Evolutionary conservation across 2,797 vertebrate genomes (phyloP), one percentile per base, ranked within the genome.

Genomic region (Sciaenops ocellatus): DNA sequence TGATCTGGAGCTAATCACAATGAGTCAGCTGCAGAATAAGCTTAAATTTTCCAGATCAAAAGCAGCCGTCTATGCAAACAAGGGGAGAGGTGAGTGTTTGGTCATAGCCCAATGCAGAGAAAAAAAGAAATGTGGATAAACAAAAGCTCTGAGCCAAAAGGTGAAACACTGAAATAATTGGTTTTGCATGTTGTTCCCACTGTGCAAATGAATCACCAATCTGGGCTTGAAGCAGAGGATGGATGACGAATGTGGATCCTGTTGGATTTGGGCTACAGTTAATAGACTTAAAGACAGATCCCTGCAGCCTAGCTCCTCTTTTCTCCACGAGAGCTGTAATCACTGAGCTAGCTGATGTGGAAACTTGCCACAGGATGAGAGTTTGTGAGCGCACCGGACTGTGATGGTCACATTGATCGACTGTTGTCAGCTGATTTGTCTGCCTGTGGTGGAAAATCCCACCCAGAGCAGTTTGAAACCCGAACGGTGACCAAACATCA

Each of bases 271-370:
- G 34, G 82, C 61, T 56, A 3, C 76, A 87, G 85, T 85, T 84
- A 83, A 85, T 72, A 11, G 71, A 78, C 77, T 87, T 87, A 78
- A 65, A 71, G 65, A 61, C 67, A 52, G 66, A 85, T 79, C 80
- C 44, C 76, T 70, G 71, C 67, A 69, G 75, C 65, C 54, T 1
- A 0, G 69, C 24, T 64, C 60, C 30, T 76, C 57, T 87, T 79
- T 75, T 77, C 74, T 83, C 78, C 80, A 67, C 79, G 30, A 87
- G 64, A 48, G 30, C 68, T 57, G 46, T 69, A 74, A 76, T 83
- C 82, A 66, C 42, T 12, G 76, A 63, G 42, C 47, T 57, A 1
- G 10, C 60, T 64, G 47, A 66, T 26, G 63, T 79, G 85, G 84
- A 82, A 88, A 88, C 60, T 28, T 44, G 51, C 77, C 82, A 67